These are phyloP conservation scores for Calliopum simillimum DNA, from an alignment of 2,888 invertebrate genomes.

Conservation along the genomic window DNA sequence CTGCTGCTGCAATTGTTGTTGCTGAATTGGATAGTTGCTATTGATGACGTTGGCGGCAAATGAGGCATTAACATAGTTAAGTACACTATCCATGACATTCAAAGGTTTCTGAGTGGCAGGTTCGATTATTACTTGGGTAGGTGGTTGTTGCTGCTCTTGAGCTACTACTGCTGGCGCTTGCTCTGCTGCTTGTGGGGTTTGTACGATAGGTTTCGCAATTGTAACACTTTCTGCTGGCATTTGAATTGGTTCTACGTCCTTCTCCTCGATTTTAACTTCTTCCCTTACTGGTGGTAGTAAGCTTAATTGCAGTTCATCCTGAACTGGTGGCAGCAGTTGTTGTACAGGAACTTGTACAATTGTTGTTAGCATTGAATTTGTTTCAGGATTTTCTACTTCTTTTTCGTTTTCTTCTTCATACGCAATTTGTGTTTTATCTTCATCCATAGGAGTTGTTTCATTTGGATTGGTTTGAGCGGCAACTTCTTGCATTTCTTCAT, in stretches of 20 bases:
- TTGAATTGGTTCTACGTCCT: slow-evolving; percentile 14
- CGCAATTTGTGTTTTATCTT: slow-evolving; percentile 7
- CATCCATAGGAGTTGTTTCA: neutral
- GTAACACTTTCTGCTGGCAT: neutral
- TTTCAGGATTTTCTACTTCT: slow-evolving; percentile 19
- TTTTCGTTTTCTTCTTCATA: neutral
- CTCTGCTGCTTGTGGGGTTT: neutral
- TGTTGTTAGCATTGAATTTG: slow-evolving; percentile 56
- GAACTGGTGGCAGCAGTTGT: slow-evolving; percentile 10
- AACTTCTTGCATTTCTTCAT: neutral
- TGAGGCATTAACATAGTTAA: slow-evolving; percentile 62
- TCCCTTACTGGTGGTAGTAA: neutral
- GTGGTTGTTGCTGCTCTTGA: neutral
- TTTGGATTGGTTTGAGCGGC: neutral
- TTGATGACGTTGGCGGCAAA: slow-evolving; percentile 45
- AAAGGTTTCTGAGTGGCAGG: slow-evolving; percentile 44
- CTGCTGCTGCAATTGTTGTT: slow-evolving; percentile 30
- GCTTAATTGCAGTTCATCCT: neutral
- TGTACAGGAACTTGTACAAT: slow-evolving; percentile 50
- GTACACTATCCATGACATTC: slow-evolving; percentile 56
- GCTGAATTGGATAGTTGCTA: slow-evolving; percentile 30
- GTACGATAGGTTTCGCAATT: neutral
- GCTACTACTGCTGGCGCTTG: neutral
- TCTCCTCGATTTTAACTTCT: neutral
- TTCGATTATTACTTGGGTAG: slow-evolving; percentile 13